These are phyloP conservation scores for Tetranychus piercei DNA, from an alignment of 2,888 invertebrate species.

Conservation along the genomic window DNA sequence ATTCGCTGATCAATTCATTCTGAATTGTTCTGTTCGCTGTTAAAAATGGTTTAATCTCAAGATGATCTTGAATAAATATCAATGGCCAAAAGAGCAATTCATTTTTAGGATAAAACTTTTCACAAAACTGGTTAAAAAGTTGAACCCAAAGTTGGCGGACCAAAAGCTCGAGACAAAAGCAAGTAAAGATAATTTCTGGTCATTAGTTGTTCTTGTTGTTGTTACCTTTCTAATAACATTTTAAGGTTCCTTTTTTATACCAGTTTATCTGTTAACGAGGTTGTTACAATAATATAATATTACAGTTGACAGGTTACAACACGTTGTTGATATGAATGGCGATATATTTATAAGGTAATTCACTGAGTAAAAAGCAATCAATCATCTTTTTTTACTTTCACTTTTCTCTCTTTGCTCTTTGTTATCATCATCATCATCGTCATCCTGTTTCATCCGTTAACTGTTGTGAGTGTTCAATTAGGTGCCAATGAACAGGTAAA, in stretches of 20 bases:
- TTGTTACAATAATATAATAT: background rate
- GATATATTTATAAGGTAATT: background rate
- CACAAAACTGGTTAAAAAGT: background rate
- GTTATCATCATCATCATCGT: background rate
- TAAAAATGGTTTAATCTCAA: background rate
- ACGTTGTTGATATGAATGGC: background rate
- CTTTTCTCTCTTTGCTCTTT: slow-evolving; percentile 1
- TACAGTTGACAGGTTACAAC: slow-evolving; percentile 1
- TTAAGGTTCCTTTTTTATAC: background rate
- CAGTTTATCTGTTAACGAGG: background rate
- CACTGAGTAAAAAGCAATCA: background rate
- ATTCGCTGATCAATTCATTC: background rate
- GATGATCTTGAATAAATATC: background rate
- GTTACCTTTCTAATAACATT: background rate
- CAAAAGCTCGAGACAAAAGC: background rate
- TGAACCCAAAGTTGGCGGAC: background rate
- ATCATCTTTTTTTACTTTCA: background rate
- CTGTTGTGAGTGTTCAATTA: background rate
- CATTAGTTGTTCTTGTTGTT: too few species aligned
- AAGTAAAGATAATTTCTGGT: background rate
- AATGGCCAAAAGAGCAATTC: background rate
- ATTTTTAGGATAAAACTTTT: background rate
- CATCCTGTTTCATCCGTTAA: background rate
- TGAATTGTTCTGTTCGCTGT: background rate
- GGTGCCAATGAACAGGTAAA: background rate